These are phyloP conservation scores for Tetragonula carbonaria DNA, from an alignment of 2,888 invertebrate genomes.

Conservation along the genomic window DNA sequence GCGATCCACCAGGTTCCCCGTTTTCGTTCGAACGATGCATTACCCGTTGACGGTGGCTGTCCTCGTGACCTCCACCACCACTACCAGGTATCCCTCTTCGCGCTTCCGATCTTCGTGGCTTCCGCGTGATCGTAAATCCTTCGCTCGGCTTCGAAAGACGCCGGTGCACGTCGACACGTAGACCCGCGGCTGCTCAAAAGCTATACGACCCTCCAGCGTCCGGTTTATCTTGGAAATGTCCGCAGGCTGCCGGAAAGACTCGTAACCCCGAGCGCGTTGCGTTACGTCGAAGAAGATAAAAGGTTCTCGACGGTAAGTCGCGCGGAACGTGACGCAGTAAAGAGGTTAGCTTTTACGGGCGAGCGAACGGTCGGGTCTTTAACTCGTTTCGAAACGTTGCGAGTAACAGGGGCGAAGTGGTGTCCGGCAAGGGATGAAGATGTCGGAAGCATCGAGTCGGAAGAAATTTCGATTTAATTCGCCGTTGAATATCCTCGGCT, in stretches of 20 bases:
- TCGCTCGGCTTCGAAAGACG: conserved; percentile 32
- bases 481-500: no score
- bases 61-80: neutral
- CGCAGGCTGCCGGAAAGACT: conserved; percentile 47
- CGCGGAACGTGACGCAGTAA: conserved; percentile 37
- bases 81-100: neutral
- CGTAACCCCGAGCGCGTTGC: conserved; percentile 43
- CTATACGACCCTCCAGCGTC: conserved; percentile 57
- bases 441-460: neutral
- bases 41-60: conserved; percentile 14
- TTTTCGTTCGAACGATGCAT: conserved; percentile 7
- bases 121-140: conserved; percentile 22
- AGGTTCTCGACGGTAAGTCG: conserved; percentile 52
- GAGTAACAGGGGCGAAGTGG: neutral
- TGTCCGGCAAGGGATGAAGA: neutral
- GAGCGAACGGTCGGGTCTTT: conserved; percentile 12
- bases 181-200: conserved; percentile 37
- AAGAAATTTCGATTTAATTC: neutral
- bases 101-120: neutral
- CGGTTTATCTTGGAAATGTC: conserved; percentile 69
- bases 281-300: conserved; percentile 62
- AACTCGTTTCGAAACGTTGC: conserved; percentile 30
- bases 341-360: conserved; percentile 26
- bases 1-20: neutral
- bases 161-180: conserved; percentile 64